A percentile compares a stretch with the other conserved stretches of the same genome.
These are phyloP conservation scores for Nyctibius bracteatus DNA, from an alignment of 2,113 vertebrate species.

Conservation along the genomic window DNA sequence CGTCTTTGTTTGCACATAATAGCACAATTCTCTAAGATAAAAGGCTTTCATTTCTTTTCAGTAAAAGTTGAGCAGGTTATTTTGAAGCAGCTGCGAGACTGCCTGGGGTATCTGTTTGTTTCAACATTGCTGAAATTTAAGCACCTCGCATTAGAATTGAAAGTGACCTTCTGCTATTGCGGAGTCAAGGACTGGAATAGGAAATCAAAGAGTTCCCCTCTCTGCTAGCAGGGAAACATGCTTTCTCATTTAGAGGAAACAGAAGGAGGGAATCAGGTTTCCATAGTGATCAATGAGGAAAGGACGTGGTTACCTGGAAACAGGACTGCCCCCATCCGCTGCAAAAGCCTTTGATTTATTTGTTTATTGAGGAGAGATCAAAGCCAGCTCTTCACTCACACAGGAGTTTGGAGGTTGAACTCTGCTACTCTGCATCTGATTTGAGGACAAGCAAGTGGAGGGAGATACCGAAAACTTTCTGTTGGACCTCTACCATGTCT, in stretches of 20 bases:
- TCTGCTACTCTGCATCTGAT: neutral
- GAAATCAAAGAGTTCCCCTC: conserved; percentile 53
- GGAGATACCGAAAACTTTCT: neutral
- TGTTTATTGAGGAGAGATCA: conserved; percentile 54
- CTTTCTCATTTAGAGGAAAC: conserved; percentile 52
- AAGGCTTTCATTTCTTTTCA: neutral
- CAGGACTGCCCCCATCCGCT: neutral
- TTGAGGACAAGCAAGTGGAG: neutral
- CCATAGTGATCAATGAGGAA: conserved; percentile 69
- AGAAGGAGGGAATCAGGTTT: conserved; percentile 59
- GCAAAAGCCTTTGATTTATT: conserved; percentile 17
- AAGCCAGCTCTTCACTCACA: neutral
- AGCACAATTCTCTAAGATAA: neutral
- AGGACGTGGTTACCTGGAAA: conserved; percentile 66
- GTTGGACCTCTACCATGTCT: neutral
- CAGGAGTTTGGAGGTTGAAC: neutral
- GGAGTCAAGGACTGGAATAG: conserved; percentile 19
- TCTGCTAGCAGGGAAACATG: conserved; percentile 16
- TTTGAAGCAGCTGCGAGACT: neutral
- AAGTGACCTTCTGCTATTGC: conserved; percentile 3
- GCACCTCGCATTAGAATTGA: neutral
- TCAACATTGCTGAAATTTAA: neutral
- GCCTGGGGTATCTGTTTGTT: conserved; percentile 4
- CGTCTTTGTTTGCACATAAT: neutral
- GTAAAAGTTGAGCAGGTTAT: conserved; percentile 1